Percentiles rank a stretch among this genome's conserved stretches.
These are phyloP conservation scores for Mastomys coucha DNA, from an alignment of 2,113 vertebrate genomes.

Conservation along the genomic window DNA sequence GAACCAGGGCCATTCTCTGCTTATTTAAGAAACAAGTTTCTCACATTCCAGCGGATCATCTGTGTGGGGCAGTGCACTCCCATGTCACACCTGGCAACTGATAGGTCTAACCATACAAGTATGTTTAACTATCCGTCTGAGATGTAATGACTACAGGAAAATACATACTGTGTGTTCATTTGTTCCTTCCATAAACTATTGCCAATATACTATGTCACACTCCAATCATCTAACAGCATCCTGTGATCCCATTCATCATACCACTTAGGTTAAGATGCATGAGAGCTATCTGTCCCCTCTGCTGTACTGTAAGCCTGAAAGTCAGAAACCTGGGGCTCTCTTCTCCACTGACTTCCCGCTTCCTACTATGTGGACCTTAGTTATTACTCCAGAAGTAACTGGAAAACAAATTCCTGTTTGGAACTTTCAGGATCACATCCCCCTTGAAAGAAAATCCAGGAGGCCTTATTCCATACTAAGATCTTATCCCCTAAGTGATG, in stretches of 20 bases:
- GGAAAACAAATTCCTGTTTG: neutral
- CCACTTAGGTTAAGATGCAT: too few relatives aligned
- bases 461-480: neutral
- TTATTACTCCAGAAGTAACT: neutral
- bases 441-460: neutral
- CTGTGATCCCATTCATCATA: neutral
- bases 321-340: neutral
- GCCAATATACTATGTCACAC: neutral
- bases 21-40: neutral
- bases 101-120: neutral
- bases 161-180: neutral
- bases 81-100: neutral
- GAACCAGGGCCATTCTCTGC: neutral
- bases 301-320: neutral
- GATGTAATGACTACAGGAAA: neutral
- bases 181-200: neutral
- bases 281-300: neutral
- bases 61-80: neutral
- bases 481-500: neutral
- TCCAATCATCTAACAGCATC: neutral
- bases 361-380: neutral
- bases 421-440: neutral
- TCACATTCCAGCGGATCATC: neutral
- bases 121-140: neutral
- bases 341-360: neutral